Conservation (phyloP, 2,797 vertebrate species). For the Anisognathus igniventris region DNA sequence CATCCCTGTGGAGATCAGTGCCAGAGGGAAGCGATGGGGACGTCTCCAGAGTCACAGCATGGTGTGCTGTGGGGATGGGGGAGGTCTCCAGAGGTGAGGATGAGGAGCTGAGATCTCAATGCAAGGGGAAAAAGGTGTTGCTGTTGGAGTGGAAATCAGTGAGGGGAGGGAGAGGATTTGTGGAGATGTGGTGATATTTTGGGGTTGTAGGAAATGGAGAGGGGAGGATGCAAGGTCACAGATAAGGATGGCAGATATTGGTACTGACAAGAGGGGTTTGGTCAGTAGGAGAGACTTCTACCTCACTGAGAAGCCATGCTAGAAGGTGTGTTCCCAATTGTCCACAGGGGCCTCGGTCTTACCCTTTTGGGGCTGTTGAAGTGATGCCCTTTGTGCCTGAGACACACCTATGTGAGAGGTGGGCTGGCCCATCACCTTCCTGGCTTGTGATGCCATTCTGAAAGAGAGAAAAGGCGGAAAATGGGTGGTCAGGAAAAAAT, state of each 20-base stretch:
- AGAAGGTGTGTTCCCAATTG: neutral
- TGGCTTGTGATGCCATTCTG: neutral
- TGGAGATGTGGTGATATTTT: neutral
- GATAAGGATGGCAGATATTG: neutral
- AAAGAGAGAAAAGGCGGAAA: neutral
- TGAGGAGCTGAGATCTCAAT: neutral
- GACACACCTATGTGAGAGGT: neutral
- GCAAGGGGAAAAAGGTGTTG: neutral
- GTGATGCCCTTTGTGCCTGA: neutral
- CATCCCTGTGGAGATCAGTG: neutral
- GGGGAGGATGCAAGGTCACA: neutral
- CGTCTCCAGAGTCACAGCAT: neutral
- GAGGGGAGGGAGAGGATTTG: neutral
- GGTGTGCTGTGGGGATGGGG: neutral
- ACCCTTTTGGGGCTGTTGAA: fast-evolving
- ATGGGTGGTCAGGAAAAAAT: neutral
- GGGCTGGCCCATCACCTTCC: neutral
- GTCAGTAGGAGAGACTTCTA: neutral
- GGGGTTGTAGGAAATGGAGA: neutral
- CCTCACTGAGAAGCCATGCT: neutral
- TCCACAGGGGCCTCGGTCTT: fast-evolving
- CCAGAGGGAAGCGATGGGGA: fast-evolving
- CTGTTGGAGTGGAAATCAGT: neutral
- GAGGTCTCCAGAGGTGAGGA: neutral
- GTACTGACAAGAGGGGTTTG: neutral